phyloP scores from a whole-genome alignment of 2,797 vertebrate species.

The Scyliorhinus canicula region DNA sequence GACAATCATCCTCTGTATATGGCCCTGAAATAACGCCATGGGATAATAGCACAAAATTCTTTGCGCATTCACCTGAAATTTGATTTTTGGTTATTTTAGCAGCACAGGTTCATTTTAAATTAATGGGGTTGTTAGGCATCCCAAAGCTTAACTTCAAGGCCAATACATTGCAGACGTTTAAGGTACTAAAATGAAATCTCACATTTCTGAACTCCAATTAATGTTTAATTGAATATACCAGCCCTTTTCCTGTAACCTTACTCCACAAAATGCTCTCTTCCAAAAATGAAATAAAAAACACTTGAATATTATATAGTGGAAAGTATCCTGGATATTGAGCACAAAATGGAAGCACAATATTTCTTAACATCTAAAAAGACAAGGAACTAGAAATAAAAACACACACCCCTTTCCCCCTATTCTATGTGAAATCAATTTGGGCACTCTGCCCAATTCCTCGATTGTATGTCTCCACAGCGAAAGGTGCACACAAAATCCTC shows the following conservation, averaged over 20 bases:
- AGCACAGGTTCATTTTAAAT: not conserved
- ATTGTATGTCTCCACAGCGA: not conserved
- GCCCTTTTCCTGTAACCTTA: not conserved
- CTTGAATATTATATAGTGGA: not conserved
- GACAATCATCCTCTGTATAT: not conserved
- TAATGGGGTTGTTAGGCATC: not conserved
- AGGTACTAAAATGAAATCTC: not conserved
- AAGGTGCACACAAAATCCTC: not conserved
- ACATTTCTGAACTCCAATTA: not conserved
- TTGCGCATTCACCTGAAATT: not conserved
- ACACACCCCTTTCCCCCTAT: not conserved
- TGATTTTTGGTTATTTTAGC: not conserved
- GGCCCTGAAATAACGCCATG: not conserved
- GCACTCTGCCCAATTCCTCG: not conserved
- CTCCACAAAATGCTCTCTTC: not conserved
- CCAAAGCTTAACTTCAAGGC: not conserved
- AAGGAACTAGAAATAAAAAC: not conserved
- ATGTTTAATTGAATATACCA: constrained; percentile 2
- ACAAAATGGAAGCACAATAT: not conserved
- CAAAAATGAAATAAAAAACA: not conserved
- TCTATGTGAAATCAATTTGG: not conserved
- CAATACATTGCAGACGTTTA: not conserved
- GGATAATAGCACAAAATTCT: not conserved
- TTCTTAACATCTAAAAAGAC: not conserved
- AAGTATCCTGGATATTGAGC: not conserved